phyloP scores from a whole-genome alignment of 2,888 invertebrate species.

The Xylophagus ater region DNA sequence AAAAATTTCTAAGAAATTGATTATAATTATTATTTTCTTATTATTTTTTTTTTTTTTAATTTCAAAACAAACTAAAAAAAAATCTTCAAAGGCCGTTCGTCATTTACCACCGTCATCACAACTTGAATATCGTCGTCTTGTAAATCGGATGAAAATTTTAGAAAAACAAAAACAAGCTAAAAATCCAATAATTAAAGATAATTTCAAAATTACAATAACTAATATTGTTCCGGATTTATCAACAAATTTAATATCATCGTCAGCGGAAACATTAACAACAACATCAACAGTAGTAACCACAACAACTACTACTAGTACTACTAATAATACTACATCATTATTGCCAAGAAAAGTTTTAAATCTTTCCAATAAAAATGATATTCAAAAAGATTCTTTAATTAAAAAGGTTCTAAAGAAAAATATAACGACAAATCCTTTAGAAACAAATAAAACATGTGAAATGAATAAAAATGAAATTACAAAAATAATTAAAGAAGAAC shows the following conservation, averaged over 20 bases:
- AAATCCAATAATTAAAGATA: slow-evolving; percentile 8
- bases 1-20: neutral
- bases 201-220: slow-evolving; percentile 9
- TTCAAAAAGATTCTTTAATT: slow-evolving; percentile 7
- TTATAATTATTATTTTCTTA: neutral
- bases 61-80: neutral
- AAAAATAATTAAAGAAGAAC: too few relatives aligned
- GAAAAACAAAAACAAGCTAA: slow-evolving; percentile 28
- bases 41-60: slow-evolving; percentile 5
- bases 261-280: neutral
- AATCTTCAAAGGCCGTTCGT: slow-evolving; percentile 29
- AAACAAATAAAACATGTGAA: too few relatives aligned
- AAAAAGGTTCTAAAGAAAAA: slow-evolving; percentile 17
- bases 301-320: neutral
- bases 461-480: too few relatives aligned
- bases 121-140: slow-evolving; percentile 32
- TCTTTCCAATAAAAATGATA: slow-evolving; percentile 7
- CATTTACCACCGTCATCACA: slow-evolving; percentile 37
- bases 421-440: too few relatives aligned
- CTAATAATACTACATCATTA: neutral
- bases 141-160: slow-evolving; percentile 35
- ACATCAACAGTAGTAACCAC: neutral
- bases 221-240: slow-evolving; percentile 2
- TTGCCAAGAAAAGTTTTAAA: slow-evolving; percentile 1
- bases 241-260: neutral